Evolutionary conservation across 1,140 invertebrate species (phyloP), one percentile per base, ranked within the genome.

Genomic region (Pemphigus obesinymphae): DNA sequence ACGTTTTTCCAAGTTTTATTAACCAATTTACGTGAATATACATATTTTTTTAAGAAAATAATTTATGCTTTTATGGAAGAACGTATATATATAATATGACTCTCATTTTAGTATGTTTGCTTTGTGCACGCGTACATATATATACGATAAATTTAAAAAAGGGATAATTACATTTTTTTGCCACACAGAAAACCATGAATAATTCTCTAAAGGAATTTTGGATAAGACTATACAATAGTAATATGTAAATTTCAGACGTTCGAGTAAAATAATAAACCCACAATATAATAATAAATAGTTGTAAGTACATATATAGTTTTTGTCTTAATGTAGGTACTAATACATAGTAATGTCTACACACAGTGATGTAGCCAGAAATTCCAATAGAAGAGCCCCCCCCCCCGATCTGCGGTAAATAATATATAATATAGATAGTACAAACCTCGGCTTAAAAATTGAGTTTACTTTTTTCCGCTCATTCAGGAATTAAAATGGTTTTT

Each of bases 181-280:
- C 10, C n/a, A 10, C 26, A 20, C 26, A 15, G n/a, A 26, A 45
- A 72, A 45, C 23, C 43, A 72, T 72, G 40, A 72, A 72, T 72
- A 72, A 72, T 72, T 72, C 43, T 72, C 23, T 29, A 48, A 48
- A 72, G 43, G 43, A 72, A 72, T 48, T 72, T 72, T 4, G 68
- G 68, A 26, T 72, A 72, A 72, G 68, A 45, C 43, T 29, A 6
- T 45, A 72, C 68, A 72, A 72, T 45, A 20, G 40, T 45, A 45
- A 72, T 72, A 45, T 72, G 68, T 45, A 45, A 72, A 72, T 72
- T 40, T 43, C 66, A 70, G n/a, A 40, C 11, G 34, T 70, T 70
- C 37, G 68, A 72, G 68, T 72, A 45, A 72, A 48, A 48, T 72
- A 72, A 48, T 72, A 48, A 20, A 31, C 68, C 23, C 43, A 13